Evolutionary conservation across 2,797 vertebrate species (phyloP).

Genomic region (Trachurus trachurus): DNA sequence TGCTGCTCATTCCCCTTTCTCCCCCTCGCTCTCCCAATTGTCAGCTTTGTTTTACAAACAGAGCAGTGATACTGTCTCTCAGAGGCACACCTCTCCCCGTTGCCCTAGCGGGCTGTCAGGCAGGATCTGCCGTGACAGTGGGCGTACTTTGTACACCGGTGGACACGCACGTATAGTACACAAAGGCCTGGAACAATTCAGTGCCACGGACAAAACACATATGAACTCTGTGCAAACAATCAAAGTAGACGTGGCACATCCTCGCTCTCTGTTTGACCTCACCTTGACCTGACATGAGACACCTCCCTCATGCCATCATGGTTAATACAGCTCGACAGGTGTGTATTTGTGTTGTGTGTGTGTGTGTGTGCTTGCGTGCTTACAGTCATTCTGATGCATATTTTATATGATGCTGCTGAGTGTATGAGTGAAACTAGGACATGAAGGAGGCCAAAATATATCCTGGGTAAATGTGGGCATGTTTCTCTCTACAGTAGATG

Average conservation of each 20-base stretch:
- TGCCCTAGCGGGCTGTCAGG: slow-evolving; percentile 65
- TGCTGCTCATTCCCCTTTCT: slow-evolving; percentile 25
- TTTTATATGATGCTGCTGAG: slow-evolving; percentile 71
- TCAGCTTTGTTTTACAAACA: slow-evolving; percentile 76
- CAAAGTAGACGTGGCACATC: slow-evolving; percentile 31
- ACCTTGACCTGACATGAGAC: slow-evolving; percentile 68
- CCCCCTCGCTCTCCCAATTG: slow-evolving; percentile 49
- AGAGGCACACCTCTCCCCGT: slow-evolving; percentile 55
- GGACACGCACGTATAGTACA: slow-evolving; percentile 24
- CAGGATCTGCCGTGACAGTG: slow-evolving; percentile 61
- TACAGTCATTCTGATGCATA: slow-evolving; percentile 70
- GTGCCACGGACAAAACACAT: slow-evolving; percentile 1
- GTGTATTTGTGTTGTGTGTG: slow-evolving; percentile 13
- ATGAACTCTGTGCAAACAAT: slow-evolving; percentile 21
- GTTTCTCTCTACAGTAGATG: slow-evolving; percentile 59
- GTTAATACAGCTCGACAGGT: slow-evolving; percentile 65
- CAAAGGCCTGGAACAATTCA: neutral
- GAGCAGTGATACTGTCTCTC: slow-evolving; percentile 70
- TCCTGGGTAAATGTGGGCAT: slow-evolving; percentile 55
- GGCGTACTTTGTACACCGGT: slow-evolving; percentile 35
- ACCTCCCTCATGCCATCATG: slow-evolving; percentile 27
- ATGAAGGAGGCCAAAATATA: slow-evolving; percentile 65
- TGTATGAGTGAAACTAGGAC: slow-evolving; percentile 73
- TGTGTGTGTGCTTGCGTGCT: slow-evolving; percentile 31
- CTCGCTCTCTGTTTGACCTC: slow-evolving; percentile 45